Evolutionary conservation across 2,797 vertebrate species (phyloP), one percentile per base, ranked within the genome.

Genomic region (Typhlichthys eigenmanni): DNA sequence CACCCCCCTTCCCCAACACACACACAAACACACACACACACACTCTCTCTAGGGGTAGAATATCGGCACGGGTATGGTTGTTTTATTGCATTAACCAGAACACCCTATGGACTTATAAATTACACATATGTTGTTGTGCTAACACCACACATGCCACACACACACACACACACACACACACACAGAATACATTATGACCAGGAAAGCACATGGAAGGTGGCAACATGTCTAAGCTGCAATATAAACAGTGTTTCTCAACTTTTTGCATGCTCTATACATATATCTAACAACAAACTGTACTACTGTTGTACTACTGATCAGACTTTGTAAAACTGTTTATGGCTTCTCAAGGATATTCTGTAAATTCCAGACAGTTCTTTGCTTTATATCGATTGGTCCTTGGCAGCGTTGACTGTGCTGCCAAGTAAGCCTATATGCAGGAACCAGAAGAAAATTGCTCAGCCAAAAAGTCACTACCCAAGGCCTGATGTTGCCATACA

Each of bases 21-120:
- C 24, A 29, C 24, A 29, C 24, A 29, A 4, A 4, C 24, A 0
- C 24, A 29, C 17, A 24, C 13, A 1, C 9, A 0, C 47, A 19
- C 32, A 80, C 79, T 80, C 55, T 75, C 69, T 73, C 72, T 71
- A 55, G 50, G 71, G 78, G 68, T 75, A 76, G 78, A 86, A 74
- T 57, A 60, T 62, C 68, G 73, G 80, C 89, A 88, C 74, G 65
- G 57, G 69, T 68, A 84, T 70, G 75, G 71, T 75, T 81, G 85
- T 82, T 88, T 88, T 88, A 89, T 83, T 82, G 85, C 79, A 84
- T 89, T 90, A 88, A 87, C 88, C 89, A 82, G 86, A 82, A 75
- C 62, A 71, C 89, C 79, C 78, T 62, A 48, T 55, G 63, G 89
- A 78, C 74, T 73, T 76, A 87, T 90, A 88, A 90, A 90, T 85